Base-by-base conservation (phyloP, 1,140 invertebrate genomes). In the Periplaneta americana region DNA sequence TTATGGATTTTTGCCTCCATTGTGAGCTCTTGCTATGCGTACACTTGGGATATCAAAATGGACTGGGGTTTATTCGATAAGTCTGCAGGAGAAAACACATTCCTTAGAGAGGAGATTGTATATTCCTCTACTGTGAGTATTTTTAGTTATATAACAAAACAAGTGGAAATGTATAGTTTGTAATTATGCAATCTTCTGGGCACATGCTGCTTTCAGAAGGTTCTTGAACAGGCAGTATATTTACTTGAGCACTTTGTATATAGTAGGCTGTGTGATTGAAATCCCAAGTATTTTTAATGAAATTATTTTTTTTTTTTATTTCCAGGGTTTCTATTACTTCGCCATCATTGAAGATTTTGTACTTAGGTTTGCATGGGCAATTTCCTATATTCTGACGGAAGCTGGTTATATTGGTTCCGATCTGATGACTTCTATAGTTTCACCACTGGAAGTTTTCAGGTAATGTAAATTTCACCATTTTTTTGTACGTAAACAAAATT, bases 21-120 rank as follows among this genome's bases (percentile, higher is more conserved):
- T 13, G 87, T 96, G 1, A 96, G 93, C 79, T 96, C 96, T 0
- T 91, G 93, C 75, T 98, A 98, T 87, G 94, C 96, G 0, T 96
- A 96, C 85, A 94, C 94, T 0, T 99, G 98, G 98, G 98, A 99
- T 87, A 94, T 99, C 9, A 97, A 97, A 88, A 98, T 99, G 96
- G 98, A 99, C 92, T 99, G 98, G 98, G 98, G 98, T 17, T 89
- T 99, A n/a, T 94, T 99, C 83, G 97, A 98, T 86, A 93, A 92
- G 82, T 94, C 93, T 80, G 93, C 96, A 18, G 93, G 94, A 34
- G 95, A 98, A 88, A 97, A 98, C 88, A 92, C 88, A 83, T 93
- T 95, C 84, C 89, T 96, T 1, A 87, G 94, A 22, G 94, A 96
- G 86, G 94, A 96, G 87, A 92, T 94, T 66, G 94, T 95, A 10